Conservation (phyloP, 1,140 invertebrate species). For the Pantala flavescens region DNA sequence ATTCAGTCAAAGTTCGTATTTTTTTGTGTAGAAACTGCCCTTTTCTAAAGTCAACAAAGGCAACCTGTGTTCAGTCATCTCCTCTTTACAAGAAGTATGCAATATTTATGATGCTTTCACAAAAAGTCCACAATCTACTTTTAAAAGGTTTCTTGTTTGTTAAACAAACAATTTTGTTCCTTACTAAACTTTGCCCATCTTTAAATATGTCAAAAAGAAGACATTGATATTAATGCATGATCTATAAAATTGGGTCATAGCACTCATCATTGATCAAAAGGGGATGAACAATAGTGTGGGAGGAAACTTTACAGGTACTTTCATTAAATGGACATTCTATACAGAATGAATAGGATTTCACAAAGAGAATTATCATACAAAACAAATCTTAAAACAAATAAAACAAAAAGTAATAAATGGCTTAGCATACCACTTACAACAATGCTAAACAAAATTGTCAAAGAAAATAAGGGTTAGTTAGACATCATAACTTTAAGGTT, state of each 20-base stretch:
- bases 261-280: not conserved
- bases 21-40: slow-evolving; percentile 4
- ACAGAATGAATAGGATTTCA: not conserved
- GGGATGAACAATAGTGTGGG: not conserved
- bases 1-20: not conserved
- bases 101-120: slow-evolving; percentile 5
- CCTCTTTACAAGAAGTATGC: slow-evolving; percentile 8
- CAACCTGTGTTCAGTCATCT: slow-evolving; percentile 8
- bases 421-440: slow-evolving; percentile 1
- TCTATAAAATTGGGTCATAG: slow-evolving; percentile 10
- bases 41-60: slow-evolving; percentile 4
- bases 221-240: not conserved
- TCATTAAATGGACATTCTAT: slow-evolving; percentile 10
- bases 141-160: slow-evolving; percentile 11
- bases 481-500: slow-evolving; percentile 7
- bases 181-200: slow-evolving; percentile 1
- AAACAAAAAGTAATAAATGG: slow-evolving; percentile 10
- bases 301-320: slow-evolving; percentile 9
- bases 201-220: slow-evolving; percentile 10
- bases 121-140: not conserved
- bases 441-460: not conserved
- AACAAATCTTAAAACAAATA: not conserved
- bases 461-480: slow-evolving; percentile 7
- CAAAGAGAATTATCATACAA: slow-evolving; percentile 7
- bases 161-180: not conserved